A percentile compares a stretch with the other conserved stretches of the same genome.
phyloP scores from a whole-genome alignment of 2,888 invertebrate genomes.

The Stramonita haemastoma region DNA sequence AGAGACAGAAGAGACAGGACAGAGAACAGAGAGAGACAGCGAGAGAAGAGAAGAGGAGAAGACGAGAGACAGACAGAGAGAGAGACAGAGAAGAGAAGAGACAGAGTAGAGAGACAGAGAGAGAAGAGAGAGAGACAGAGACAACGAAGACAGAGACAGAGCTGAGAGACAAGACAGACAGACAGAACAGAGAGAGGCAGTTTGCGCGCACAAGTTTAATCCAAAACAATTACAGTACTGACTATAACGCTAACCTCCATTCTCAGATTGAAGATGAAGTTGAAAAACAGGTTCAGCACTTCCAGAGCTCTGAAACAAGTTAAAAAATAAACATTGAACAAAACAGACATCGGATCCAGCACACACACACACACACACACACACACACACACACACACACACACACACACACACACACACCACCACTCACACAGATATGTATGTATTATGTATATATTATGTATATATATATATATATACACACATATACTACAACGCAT shows the following conservation, averaged over 20 bases:
- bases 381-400: slow-evolving; percentile 6
- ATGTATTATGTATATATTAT: no score
- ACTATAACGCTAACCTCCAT: slow-evolving; percentile 65
- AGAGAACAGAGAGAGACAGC: no score
- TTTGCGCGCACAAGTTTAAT: no score
- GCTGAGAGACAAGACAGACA: not conserved
- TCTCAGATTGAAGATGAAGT: slow-evolving; percentile 75
- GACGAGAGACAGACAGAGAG: no score
- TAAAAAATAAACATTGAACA: no score
- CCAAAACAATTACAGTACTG: no score
- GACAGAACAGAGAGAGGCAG: no score
- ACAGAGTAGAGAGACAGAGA: no score
- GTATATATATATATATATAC: not conserved
- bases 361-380: not conserved
- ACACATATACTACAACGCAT: not conserved
- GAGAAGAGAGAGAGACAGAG: not conserved
- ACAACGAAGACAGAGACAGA: not conserved
- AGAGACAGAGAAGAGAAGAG: no score
- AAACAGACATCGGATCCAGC: no score
- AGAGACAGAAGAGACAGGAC: no score
- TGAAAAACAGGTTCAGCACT: slow-evolving; percentile 75
- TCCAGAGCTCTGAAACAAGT: slow-evolving; percentile 70
- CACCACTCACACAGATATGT: not conserved
- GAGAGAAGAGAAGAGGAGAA: no score
- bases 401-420: slow-evolving; percentile 10